Evolutionary conservation across 2,888 invertebrate species (phyloP).

Genomic region (Pemphredon lugubris): DNA sequence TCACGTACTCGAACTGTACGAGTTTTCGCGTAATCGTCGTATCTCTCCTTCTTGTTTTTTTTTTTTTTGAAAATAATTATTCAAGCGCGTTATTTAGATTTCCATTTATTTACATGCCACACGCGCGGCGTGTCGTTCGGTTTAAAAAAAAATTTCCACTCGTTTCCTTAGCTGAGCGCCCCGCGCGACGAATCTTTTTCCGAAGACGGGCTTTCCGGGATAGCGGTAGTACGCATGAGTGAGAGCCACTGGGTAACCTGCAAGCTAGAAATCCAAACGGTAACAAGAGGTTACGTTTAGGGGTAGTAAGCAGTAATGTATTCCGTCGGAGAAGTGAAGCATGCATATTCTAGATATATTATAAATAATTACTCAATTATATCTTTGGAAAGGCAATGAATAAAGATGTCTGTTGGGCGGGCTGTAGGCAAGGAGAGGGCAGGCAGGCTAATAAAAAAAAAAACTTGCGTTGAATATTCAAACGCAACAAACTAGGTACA

Average conservation of each 20-base stretch:
- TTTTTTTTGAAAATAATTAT: no score
- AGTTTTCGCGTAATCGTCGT: no score
- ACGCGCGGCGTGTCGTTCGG: no score
- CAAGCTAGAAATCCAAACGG: constrained; percentile 76
- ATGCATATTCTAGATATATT: constrained; percentile 82
- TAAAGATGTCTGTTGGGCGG: constrained; percentile 79
- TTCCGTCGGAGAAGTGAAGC: constrained; percentile 80
- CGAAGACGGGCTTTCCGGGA: no score
- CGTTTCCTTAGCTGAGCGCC: no score
- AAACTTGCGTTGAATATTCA: constrained; percentile 80
- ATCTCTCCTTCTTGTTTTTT: no score
- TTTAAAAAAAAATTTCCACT: no score
- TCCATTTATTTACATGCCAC: no score
- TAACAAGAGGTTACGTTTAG: constrained; percentile 79
- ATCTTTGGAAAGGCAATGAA: constrained; percentile 81
- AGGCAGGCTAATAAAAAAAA: constrained; percentile 78
- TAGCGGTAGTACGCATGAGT: constrained; percentile 25
- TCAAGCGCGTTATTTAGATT: no score
- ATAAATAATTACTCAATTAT: constrained; percentile 82
- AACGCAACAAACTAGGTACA: constrained; percentile 81
- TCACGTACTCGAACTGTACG: no score
- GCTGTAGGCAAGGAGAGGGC: constrained; percentile 67
- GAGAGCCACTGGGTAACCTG: constrained; percentile 65
- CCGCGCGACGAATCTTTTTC: no score
- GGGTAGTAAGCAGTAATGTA: constrained; percentile 80